Base-by-base conservation (phyloP, 1,140 invertebrate genomes). In the Macrocentrus cingulum region DNA sequence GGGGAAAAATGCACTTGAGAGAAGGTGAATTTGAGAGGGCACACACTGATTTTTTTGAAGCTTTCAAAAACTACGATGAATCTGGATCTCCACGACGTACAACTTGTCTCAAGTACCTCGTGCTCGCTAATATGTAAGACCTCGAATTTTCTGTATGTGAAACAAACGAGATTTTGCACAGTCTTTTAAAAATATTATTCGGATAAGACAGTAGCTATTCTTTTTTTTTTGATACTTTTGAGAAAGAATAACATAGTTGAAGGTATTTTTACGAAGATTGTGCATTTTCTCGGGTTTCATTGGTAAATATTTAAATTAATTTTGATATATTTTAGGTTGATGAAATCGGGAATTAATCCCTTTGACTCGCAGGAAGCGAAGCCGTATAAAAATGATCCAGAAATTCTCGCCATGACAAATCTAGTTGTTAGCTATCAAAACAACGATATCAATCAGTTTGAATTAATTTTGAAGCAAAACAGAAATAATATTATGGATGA, bases 291-390 rank as follows among this genome's bases (percentile, higher is more conserved):
- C n/a, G n/a, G n/a, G n/a, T n/a, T n/a, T n/a, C n/a, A n/a, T n/a
- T n/a, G n/a, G n/a, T n/a, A n/a, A n/a, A n/a, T n/a, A n/a, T n/a
- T n/a, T n/a, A n/a, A n/a, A n/a, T n/a, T n/a, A n/a, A 8, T 49
- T 56, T 45, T 46, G 11, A 42, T 50, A 70, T 6, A 16, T 68
- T 73, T 23, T 68, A 95, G 92, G 92, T 82, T 97, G 54, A 97
- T 97, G 95, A 97, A 97, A 78, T 98, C 97, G n/a, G 96, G 94
- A 16, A 99, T 99, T 55, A 99, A 99, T 83, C 98, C 98, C 3
- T 99, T 99, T 80, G 97, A 99, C 81, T 98, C 95, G 1, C 97
- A 99, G 85, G 98, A 99, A 84, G 97, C 97, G 0, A 99, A 99
- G 76, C 96, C 98, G 0, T 99, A 99, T 71, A 98, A 98, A 81